Percentiles rank a stretch among this genome's conserved stretches.
These are phyloP conservation scores for Macrobrachium nipponense DNA, from an alignment of 1,140 invertebrate genomes.

Conservation along the genomic window DNA sequence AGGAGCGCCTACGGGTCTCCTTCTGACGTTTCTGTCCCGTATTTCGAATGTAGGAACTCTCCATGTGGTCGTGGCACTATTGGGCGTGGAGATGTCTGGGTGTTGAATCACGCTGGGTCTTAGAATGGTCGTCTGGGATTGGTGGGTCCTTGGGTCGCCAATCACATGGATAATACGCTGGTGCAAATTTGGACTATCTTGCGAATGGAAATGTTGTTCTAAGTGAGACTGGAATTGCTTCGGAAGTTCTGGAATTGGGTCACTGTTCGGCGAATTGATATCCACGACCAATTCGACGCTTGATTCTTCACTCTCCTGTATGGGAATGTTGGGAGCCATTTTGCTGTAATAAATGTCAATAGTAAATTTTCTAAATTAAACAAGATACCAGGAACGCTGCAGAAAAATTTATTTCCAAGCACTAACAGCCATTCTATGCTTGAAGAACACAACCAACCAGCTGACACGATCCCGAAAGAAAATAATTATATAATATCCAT, in stretches of 20 bases:
- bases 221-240: conserved; percentile 38
- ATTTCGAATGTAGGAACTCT: not conserved
- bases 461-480: too few species aligned
- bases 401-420: too few species aligned
- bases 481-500: too few species aligned
- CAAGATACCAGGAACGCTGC: too few species aligned
- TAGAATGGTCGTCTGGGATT: conserved; percentile 1
- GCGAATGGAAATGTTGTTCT: conserved; percentile 35
- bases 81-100: not conserved
- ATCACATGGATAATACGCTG: conserved; percentile 1
- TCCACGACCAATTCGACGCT: not conserved
- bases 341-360: too few species aligned
- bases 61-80: not conserved
- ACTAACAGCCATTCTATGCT: too few species aligned
- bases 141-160: not conserved
- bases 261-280: not conserved
- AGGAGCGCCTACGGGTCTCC: not conserved
- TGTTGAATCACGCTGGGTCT: conserved; percentile 11
- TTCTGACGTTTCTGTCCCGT: not conserved
- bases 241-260: conserved; percentile 21
- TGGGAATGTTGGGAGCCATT: conserved; percentile 16
- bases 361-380: too few species aligned
- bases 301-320: conserved; percentile 18
- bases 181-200: conserved; percentile 47
- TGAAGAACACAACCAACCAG: too few species aligned